Evolutionary conservation across 2,113 vertebrate genomes (phyloP).

Genomic region (Loxodonta africana): DNA sequence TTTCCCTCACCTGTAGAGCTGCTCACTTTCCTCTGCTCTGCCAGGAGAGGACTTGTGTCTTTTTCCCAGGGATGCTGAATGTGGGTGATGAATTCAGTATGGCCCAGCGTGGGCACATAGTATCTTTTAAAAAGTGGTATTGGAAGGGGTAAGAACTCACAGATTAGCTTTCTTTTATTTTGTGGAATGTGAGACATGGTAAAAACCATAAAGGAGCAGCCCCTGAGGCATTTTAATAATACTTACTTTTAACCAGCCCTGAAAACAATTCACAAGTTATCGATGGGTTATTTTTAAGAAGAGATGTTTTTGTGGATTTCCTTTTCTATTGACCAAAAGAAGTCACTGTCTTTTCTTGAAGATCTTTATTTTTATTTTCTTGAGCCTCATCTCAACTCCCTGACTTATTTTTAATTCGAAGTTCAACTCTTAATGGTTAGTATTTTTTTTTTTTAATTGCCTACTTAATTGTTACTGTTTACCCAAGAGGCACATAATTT

Average conservation of each 20-base stretch:
- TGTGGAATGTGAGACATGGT: conserved; percentile 57
- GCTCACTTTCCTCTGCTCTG: not conserved
- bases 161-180: conserved; percentile 61
- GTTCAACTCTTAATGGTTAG: not conserved
- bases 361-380: not conserved
- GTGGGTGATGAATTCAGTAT: not conserved
- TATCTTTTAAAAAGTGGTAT: not conserved
- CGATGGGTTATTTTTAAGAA: conserved; percentile 65
- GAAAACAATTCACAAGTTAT: conserved; percentile 66
- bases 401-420: conserved; percentile 34
- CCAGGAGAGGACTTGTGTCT: not conserved
- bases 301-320: conserved; percentile 58
- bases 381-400: not conserved
- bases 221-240: conserved; percentile 13
- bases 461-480: not conserved
- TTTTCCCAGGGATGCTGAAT: not conserved
- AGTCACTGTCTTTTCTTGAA: conserved; percentile 44
- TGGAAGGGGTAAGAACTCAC: not conserved
- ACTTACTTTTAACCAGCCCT: conserved; percentile 39
- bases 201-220: conserved; percentile 50
- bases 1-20: not conserved
- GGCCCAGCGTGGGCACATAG: not conserved
- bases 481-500: not conserved
- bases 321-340: conserved; percentile 52
- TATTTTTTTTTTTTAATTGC: not conserved